Evolutionary conservation across 2,888 invertebrate genomes (phyloP), one percentile per base, ranked within the genome.

Genomic region (Nomada goodeniana): DNA sequence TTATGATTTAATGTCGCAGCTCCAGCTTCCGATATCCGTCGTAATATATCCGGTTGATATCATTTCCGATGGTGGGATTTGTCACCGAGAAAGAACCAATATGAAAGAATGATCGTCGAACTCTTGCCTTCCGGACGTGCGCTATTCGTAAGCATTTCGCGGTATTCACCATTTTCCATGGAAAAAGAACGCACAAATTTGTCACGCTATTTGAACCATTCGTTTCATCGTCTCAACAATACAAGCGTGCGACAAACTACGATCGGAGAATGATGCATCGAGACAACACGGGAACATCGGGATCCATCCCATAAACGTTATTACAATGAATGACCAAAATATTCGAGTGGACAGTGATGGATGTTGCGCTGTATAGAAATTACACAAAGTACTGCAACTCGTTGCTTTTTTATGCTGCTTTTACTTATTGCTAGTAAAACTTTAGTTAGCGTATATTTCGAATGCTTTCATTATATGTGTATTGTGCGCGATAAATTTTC

Each of bases 51-150:
- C 82, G 55, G 44, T 44, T 52, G 73, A 60, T 81, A 55, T 20
- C 69, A 52, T 69, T 68, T 55, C 73, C 76, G 55, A 63, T 57
- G 55, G 15, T 61, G 55, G 76, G 55, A 75, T 75, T 73, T 78
- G 76, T 82, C 76, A 76, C 60, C 76, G 78, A 59, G 60, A 64
- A 63, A 52, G 67, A 65, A 78, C 89, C 91, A 90, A 91, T 90
- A 90, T 89, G 88, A 85, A 90, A 90, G 91, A 91, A 91, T 92
- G 91, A 91, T 86, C 87, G 82, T 79, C 83, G 84, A 57, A 68
- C 85, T 80, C 82, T 85, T 75, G 71, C 73, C 29, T 47, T 53
- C 57, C 44, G 50, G 44, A 42, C 50, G 44, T 20, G 26, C 18
- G 26, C 47, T 65, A 57, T 52, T 47, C 53, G 26, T 20, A 65